Evolutionary conservation across 2,113 vertebrate species (phyloP), one percentile per base, ranked within the genome.

Genomic region (Alethe castanea): DNA sequence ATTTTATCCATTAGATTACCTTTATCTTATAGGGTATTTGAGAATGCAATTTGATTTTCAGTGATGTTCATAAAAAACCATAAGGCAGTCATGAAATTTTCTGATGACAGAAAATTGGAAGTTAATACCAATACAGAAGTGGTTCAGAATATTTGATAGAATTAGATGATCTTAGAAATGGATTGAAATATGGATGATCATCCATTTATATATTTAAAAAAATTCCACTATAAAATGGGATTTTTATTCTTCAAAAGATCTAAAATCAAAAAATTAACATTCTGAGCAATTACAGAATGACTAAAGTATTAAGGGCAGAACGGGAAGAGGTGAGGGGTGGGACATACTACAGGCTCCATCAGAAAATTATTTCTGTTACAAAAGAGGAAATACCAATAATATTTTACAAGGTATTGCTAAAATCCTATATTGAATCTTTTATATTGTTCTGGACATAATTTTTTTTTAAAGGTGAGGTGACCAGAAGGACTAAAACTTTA

Each of bases 51-150:
- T 81, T 74, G 22, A 54, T 92, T 81, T 92, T 88, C n/a, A 61
- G 44, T 81, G 56, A 57, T 25, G 29, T 73, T 90, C 52, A 61
- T 28, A 57, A 87, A 92, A 90, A 87, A 4, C 11, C 4, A 24
- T 88, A 61, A 78, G 12, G 15, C 57, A 70, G 47, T 90, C 4
- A 81, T 57, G 22, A 95, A 73, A 66, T 90, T 81, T 94, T 88
- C 61, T 57, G 28, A 44, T 61, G 29, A 66, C 12, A 61, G 19
- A 85, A 81, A 88, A 81, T 53, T 71, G 33, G 33, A 88, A 76
- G 40, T 83, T 82, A 53, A 70, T 38, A 61, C 23, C 19, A 38
- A 73, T 71, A 86, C 15, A 79, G 61, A 80, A 80, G 19, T 29
- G 64, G 23, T 86, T 67, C 80, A 80, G 53, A 79, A 76, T 82